Evolutionary conservation across 2,888 invertebrate genomes (phyloP).

Genomic region (Orchesellides sinensis): DNA sequence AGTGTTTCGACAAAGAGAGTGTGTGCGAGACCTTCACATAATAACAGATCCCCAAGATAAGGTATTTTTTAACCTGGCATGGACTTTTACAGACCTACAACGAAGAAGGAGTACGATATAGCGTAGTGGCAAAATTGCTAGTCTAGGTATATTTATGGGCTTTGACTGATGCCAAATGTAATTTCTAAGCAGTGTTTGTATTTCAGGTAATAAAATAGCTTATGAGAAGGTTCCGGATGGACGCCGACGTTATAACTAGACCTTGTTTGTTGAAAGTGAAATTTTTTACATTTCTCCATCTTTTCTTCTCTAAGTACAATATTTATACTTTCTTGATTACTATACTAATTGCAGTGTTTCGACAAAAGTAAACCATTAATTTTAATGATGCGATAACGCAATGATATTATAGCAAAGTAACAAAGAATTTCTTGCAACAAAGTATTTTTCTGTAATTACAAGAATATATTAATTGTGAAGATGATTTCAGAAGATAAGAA

Average conservation of each 20-base stretch:
- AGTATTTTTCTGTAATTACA: too few relatives aligned
- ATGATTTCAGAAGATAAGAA: too few relatives aligned
- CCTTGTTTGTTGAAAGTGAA: slow-evolving; percentile 7
- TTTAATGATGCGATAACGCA: slow-evolving; percentile 40
- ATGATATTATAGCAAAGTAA: not conserved
- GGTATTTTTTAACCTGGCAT: too few relatives aligned
- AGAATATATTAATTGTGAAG: too few relatives aligned
- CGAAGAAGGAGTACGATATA: too few relatives aligned
- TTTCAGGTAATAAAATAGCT: not conserved
- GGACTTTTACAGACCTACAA: too few relatives aligned
- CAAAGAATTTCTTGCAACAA: not conserved
- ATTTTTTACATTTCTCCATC: too few relatives aligned
- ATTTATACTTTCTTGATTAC: not conserved
- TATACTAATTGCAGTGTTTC: too few relatives aligned
- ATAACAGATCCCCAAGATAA: not conserved
- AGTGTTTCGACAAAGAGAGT: too few relatives aligned
- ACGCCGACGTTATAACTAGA: not conserved
- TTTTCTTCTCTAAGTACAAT: too few relatives aligned
- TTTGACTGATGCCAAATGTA: too few relatives aligned
- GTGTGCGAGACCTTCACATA: not conserved
- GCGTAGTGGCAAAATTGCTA: not conserved
- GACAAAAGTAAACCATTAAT: slow-evolving; percentile 49
- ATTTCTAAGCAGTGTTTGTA: not conserved
- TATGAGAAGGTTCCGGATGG: not conserved
- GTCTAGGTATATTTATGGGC: too few relatives aligned